A percentile compares a stretch with the other conserved stretches of the same genome.
phyloP scores from a whole-genome alignment of 2,888 invertebrate genomes.

The Sarcophaga carnaria region DNA sequence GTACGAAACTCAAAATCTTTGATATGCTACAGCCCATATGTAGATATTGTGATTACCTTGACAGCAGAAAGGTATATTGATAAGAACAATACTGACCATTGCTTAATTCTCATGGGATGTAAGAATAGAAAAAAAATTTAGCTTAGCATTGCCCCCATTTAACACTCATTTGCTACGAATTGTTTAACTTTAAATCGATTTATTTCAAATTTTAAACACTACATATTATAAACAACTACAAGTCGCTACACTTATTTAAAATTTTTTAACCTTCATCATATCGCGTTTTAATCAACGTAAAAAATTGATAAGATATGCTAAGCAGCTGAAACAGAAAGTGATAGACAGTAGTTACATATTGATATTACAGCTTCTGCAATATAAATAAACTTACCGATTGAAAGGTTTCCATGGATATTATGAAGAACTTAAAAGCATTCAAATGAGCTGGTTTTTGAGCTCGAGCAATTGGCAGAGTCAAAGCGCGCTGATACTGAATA shows the following conservation, averaged over 20 bases:
- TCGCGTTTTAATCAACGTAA: conserved; percentile 70
- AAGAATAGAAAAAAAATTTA: no score
- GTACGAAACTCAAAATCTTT: no score
- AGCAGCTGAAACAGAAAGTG: conserved; percentile 64
- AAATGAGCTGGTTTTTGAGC: conserved; percentile 70
- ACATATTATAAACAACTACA: no score
- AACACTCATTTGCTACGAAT: no score
- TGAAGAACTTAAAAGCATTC: conserved; percentile 67
- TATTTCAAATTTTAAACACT: no score
- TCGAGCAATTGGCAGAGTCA: conserved; percentile 68
- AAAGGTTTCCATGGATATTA: conserved; percentile 72
- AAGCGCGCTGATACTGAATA: conserved; percentile 69
- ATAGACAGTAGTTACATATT: neutral
- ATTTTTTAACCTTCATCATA: conserved; percentile 55
- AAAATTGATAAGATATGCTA: conserved; percentile 72
- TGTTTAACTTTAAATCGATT: no score
- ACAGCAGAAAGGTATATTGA: no score
- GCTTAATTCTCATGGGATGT: no score
- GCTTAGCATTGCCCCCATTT: no score
- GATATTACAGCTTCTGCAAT: neutral
- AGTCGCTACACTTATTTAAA: neutral
- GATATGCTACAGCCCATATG: no score
- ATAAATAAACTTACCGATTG: conserved; percentile 64
- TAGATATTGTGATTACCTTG: no score
- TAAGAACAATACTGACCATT: no score